Conservation (phyloP, 2,888 invertebrate genomes). For the Tineola bisselliella region DNA sequence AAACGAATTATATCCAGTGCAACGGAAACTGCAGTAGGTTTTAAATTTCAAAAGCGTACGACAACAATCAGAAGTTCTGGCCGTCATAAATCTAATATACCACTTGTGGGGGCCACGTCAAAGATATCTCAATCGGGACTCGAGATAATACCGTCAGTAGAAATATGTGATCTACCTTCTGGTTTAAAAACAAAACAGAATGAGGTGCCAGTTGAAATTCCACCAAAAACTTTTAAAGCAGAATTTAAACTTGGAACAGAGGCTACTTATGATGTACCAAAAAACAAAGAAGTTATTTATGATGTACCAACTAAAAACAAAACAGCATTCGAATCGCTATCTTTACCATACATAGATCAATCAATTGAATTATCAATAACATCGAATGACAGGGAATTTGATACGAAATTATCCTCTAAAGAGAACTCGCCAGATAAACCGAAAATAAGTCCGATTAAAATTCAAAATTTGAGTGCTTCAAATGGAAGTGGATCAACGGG, state of each 20-base stretch:
- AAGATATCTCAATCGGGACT: slow-evolving; percentile 62
- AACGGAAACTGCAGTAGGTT: slow-evolving; percentile 41
- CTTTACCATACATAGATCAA: slow-evolving; percentile 58
- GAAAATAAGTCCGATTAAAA: background rate
- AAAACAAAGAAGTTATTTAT: slow-evolving; percentile 48
- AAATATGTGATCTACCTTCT: slow-evolving; percentile 54
- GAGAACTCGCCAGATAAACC: slow-evolving; percentile 37
- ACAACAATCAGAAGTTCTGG: slow-evolving; percentile 39
- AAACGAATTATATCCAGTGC: slow-evolving; percentile 71
- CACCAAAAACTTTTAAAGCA: slow-evolving; percentile 32
- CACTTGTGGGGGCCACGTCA: slow-evolving; percentile 59
- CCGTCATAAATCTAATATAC: slow-evolving; percentile 54
- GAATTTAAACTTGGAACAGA: slow-evolving; percentile 45
- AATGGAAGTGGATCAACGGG: slow-evolving; percentile 51
- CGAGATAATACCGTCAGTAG: slow-evolving; percentile 53
- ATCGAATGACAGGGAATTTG: slow-evolving; percentile 61
- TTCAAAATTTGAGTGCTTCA: slow-evolving; percentile 27
- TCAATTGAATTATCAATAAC: slow-evolving; percentile 59
- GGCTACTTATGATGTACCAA: slow-evolving; percentile 55
- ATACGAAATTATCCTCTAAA: slow-evolving; percentile 53
- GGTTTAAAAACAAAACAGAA: slow-evolving; percentile 25
- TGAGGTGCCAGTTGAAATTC: slow-evolving; percentile 26
- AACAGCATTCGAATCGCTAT: slow-evolving; percentile 55
- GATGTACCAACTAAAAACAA: slow-evolving; percentile 54
- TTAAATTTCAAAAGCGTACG: slow-evolving; percentile 54